Conservation (phyloP, 2,113 vertebrate species). For the Carlito syrichta region DNA sequence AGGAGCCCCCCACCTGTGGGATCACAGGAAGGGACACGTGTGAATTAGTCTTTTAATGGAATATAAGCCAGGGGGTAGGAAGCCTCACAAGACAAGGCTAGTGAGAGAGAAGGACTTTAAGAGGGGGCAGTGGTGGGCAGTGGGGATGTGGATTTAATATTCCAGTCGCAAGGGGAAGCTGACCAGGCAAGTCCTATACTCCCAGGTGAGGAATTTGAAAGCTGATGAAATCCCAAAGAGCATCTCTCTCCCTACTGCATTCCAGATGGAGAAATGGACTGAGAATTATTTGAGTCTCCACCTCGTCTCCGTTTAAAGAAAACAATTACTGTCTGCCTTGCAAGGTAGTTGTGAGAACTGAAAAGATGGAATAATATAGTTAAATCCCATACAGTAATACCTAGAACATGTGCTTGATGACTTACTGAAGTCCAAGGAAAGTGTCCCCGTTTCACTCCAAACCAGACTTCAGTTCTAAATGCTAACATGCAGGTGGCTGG, state of each 20-base stretch:
- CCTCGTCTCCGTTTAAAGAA: neutral
- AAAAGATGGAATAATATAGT: neutral
- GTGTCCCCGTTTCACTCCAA: neutral
- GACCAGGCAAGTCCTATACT: too few relatives aligned
- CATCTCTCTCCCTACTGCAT: neutral
- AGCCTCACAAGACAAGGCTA: neutral
- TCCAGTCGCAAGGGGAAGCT: too few relatives aligned
- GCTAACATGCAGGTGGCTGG: neutral
- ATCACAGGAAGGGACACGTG: neutral
- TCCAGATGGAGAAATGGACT: neutral
- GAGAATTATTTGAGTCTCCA: neutral
- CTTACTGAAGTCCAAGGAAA: neutral
- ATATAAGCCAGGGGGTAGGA: fast-evolving
- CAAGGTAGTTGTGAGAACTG: neutral
- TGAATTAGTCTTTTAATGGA: fast-evolving
- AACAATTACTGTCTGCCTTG: neutral
- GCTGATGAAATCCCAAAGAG: too few relatives aligned
- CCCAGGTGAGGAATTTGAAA: fast-evolving
- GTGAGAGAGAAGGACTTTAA: neutral
- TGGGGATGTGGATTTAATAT: too few relatives aligned
- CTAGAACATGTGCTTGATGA: neutral
- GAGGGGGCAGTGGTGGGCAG: fast-evolving
- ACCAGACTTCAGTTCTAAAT: neutral
- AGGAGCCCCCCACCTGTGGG: neutral
- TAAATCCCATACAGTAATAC: neutral